Percentiles rank a stretch among this genome's conserved stretches.
Evolutionary conservation across 2,797 vertebrate species (phyloP).

Genomic region (Mus spretus): DNA sequence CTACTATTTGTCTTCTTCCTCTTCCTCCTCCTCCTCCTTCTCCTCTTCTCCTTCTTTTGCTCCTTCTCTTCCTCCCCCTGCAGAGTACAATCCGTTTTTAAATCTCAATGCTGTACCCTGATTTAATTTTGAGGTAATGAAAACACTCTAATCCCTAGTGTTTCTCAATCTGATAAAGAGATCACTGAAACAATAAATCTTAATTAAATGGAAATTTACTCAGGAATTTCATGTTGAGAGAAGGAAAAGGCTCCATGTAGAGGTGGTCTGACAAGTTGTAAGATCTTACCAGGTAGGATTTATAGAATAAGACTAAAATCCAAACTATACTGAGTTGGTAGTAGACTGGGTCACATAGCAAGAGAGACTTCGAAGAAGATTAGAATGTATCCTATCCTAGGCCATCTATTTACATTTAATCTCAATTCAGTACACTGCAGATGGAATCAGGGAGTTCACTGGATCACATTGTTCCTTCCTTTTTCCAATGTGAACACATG

Average conservation of each 20-base stretch:
- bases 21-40: neutral
- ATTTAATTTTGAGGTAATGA: too few species aligned
- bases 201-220: neutral
- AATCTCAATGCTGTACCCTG: too few species aligned
- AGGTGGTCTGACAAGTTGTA: neutral
- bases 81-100: neutral
- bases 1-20: too few species aligned
- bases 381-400: neutral
- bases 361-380: neutral
- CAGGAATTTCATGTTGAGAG: neutral
- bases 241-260: neutral
- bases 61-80: neutral
- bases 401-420: neutral
- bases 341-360: neutral
- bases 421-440: neutral
- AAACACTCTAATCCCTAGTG: too few species aligned
- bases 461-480: neutral
- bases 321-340: neutral
- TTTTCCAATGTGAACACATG: neutral
- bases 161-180: neutral
- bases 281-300: neutral
- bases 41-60: neutral
- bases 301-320: neutral
- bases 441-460: neutral
- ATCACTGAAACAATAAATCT: neutral